Percentiles rank a stretch among this genome's conserved stretches.
These are phyloP conservation scores for Drosophila demipolita DNA, from an alignment of 2,888 invertebrate genomes.

Conservation along the genomic window DNA sequence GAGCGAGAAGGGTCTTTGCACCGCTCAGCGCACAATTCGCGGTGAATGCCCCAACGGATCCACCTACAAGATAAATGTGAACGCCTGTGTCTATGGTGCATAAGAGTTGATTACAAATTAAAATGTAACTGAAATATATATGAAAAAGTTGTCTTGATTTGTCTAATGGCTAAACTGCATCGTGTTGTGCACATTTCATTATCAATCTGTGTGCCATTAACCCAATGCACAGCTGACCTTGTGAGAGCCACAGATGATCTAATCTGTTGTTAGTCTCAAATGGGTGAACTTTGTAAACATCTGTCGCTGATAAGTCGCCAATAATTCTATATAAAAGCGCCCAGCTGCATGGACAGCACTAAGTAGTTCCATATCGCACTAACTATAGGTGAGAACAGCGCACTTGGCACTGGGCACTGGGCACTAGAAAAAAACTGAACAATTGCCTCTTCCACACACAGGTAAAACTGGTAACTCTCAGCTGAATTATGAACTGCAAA, in stretches of 20 bases:
- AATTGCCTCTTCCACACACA: background rate
- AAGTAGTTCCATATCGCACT: constrained; percentile 46
- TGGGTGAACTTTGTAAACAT: constrained; percentile 30
- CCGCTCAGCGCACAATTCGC: constrained; percentile 73
- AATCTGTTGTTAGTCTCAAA: constrained; percentile 13
- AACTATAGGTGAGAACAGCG: constrained; percentile 36
- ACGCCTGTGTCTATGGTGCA: constrained; percentile 76
- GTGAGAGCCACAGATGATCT: constrained; percentile 2
- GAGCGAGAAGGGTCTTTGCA: constrained; percentile 56
- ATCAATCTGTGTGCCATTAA: constrained; percentile 41
- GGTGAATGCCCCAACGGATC: constrained; percentile 81
- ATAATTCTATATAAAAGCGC: constrained; percentile 50
- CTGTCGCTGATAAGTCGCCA: constrained; percentile 33
- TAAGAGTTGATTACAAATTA: constrained; percentile 3
- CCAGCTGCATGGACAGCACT: constrained; percentile 5
- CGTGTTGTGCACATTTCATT: constrained; percentile 15
- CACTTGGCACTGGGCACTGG: background rate
- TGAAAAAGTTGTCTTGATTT: constrained; percentile 22
- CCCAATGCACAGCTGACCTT: constrained; percentile 38
- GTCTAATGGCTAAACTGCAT: constrained; percentile 12
- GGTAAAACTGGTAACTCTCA: background rate
- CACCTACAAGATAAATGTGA: constrained; percentile 65
- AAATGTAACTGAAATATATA: constrained; percentile 32
- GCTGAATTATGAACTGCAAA: constrained; percentile 48
- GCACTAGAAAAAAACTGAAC: background rate